phyloP scores from a whole-genome alignment of 2,113 vertebrate genomes.

The Pontoporia blainvillei region DNA sequence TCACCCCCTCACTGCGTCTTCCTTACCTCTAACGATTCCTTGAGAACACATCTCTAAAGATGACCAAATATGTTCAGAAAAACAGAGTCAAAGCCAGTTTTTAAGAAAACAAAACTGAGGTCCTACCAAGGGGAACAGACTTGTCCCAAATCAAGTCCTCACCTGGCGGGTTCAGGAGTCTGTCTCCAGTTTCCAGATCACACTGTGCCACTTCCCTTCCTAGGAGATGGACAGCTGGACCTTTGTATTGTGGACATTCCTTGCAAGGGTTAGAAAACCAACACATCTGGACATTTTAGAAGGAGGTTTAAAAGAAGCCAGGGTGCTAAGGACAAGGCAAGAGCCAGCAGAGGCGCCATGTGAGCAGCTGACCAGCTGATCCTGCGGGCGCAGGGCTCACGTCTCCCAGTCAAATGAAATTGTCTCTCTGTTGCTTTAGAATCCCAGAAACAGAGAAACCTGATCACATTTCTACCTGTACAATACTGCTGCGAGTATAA shows the following conservation, averaged over 20 bases:
- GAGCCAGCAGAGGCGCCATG: rapidly evolving
- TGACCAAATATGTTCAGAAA: background rate
- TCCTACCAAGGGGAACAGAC: background rate
- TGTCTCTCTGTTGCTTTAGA: background rate
- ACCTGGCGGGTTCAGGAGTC: background rate
- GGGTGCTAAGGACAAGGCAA: rapidly evolving
- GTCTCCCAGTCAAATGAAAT: background rate
- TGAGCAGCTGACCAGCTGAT: background rate
- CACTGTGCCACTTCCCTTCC: background rate
- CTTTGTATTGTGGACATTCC: background rate
- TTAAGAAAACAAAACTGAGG: background rate
- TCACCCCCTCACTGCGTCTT: background rate
- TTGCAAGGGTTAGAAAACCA: background rate
- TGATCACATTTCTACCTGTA: background rate
- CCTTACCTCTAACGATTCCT: background rate
- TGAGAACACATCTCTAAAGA: background rate
- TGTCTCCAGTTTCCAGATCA: background rate
- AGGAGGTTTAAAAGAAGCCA: background rate
- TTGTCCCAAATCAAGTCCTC: background rate
- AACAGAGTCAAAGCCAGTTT: background rate
- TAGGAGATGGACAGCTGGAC: rapidly evolving
- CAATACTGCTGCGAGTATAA: background rate
- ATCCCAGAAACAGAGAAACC: background rate
- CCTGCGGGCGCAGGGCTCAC: rapidly evolving
- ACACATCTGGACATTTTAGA: background rate